Conservation (phyloP, 2,888 invertebrate genomes). For the Platycheirus rosarum region DNA sequence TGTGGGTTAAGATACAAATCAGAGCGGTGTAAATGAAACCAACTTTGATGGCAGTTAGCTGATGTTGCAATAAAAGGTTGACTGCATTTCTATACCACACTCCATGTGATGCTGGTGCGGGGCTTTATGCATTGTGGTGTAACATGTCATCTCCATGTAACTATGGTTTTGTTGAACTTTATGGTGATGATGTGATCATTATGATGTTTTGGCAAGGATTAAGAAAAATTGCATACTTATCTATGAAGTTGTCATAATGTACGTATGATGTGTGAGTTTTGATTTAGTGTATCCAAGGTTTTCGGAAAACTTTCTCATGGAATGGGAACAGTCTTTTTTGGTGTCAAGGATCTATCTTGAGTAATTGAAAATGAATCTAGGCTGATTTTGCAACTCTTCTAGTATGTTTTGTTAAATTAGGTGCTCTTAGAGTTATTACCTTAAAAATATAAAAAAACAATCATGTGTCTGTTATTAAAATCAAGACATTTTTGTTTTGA, state of each 20-base stretch:
- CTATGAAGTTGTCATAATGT: too few relatives aligned
- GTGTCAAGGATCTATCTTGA: conserved; percentile 6
- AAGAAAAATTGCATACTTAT: not conserved
- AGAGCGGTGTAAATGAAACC: conserved; percentile 15
- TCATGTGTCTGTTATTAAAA: too few relatives aligned
- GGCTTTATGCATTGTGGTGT: conserved; percentile 3
- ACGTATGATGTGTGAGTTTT: too few relatives aligned
- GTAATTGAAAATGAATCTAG: conserved; percentile 2
- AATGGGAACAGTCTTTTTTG: conserved; percentile 20
- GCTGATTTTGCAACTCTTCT: not conserved
- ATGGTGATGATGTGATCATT: not conserved
- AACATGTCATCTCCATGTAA: conserved; percentile 28
- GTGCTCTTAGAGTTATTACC: too few relatives aligned
- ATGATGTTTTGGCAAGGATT: conserved; percentile 21
- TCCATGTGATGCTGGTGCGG: conserved; percentile 2
- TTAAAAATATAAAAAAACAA: too few relatives aligned
- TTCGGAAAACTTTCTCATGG: too few relatives aligned
- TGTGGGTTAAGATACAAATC: conserved; percentile 31
- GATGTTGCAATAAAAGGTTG: conserved; percentile 54
- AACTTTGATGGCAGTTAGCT: conserved; percentile 14
- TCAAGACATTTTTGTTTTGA: not conserved
- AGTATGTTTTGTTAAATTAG: too few relatives aligned
- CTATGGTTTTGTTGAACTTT: conserved; percentile 14
- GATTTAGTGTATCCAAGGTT: too few relatives aligned
- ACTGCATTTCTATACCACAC: conserved; percentile 59